phyloP scores from a whole-genome alignment of 2,797 vertebrate genomes.

The Steatocranus sp. region DNA sequence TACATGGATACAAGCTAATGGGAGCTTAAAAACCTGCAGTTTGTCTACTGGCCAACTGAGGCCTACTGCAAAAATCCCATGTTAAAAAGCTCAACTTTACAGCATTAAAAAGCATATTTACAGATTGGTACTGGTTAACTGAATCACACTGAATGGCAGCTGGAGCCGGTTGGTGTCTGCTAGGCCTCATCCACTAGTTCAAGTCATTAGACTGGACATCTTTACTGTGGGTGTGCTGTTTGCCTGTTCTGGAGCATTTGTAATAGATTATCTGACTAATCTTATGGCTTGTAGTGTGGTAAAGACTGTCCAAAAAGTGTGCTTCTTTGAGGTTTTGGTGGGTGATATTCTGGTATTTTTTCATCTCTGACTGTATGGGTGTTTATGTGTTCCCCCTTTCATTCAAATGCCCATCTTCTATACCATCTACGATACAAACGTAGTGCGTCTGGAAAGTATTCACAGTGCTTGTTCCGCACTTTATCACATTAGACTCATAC shows the following conservation, averaged over 20 bases:
- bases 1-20: not conserved
- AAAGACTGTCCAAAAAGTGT: not conserved
- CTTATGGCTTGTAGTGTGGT: not conserved
- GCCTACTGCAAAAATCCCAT: not conserved
- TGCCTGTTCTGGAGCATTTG: not conserved
- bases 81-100: not conserved
- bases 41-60: not conserved
- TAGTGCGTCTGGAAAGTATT: not conserved
- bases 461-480: not conserved
- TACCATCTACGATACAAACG: not conserved
- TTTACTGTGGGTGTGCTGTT: not conserved
- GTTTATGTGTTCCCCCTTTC: not conserved
- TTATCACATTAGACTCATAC: not conserved
- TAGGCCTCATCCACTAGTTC: not conserved
- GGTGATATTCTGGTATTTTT: not conserved
- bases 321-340: not conserved
- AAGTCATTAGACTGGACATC: not conserved
- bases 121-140: not conserved
- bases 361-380: not conserved
- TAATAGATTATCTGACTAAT: not conserved
- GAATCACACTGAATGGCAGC: not conserved
- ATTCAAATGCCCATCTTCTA: not conserved
- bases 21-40: not conserved
- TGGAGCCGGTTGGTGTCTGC: not conserved
- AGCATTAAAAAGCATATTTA: not conserved